Evolutionary conservation across 92 coral and sea anemone species (phyloP).

Genomic region (Bergia puertoricense): DNA sequence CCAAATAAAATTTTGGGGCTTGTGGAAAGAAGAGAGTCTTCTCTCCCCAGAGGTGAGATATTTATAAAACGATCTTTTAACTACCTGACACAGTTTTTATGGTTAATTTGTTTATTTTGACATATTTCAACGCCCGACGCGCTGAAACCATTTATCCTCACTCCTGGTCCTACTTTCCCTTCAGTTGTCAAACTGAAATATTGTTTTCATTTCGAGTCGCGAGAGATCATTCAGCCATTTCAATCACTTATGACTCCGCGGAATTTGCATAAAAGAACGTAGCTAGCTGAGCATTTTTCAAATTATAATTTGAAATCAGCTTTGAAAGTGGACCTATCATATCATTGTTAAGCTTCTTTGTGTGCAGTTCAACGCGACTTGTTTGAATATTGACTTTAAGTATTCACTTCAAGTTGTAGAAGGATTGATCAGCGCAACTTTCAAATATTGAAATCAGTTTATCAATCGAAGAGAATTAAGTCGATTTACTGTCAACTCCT

Average conservation of each 20-base stretch:
- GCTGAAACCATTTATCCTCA: slow-evolving; percentile 28
- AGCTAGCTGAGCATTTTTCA: slow-evolving; percentile 27
- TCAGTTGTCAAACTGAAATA: slow-evolving; percentile 9
- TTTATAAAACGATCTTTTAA: slow-evolving; percentile 9
- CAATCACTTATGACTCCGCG: neutral
- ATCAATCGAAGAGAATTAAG: slow-evolving; percentile 2
- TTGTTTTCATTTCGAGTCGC: slow-evolving; percentile 27
- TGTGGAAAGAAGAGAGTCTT: neutral
- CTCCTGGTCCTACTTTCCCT: neutral
- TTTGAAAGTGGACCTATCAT: slow-evolving; percentile 57
- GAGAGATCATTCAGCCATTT: slow-evolving; percentile 14
- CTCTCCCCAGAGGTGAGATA: slow-evolving; percentile 30
- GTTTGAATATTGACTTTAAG: slow-evolving; percentile 29
- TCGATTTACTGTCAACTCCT: neutral
- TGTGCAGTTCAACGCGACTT: slow-evolving; percentile 44
- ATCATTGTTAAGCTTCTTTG: slow-evolving; percentile 35
- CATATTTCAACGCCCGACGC: slow-evolving; percentile 15
- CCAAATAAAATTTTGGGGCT: neutral
- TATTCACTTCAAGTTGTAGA: slow-evolving; percentile 26
- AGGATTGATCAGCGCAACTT: neutral
- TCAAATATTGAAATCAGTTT: slow-evolving; percentile 13
- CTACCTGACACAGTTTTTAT: slow-evolving; percentile 24
- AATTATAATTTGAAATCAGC: slow-evolving; percentile 64
- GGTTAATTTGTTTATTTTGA: slow-evolving; percentile 35
- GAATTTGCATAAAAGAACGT: slow-evolving; percentile 40